Evolutionary conservation across 2,888 invertebrate genomes (phyloP), one percentile per base, ranked within the genome.

Genomic region (Hemicrepidius hirtus): DNA sequence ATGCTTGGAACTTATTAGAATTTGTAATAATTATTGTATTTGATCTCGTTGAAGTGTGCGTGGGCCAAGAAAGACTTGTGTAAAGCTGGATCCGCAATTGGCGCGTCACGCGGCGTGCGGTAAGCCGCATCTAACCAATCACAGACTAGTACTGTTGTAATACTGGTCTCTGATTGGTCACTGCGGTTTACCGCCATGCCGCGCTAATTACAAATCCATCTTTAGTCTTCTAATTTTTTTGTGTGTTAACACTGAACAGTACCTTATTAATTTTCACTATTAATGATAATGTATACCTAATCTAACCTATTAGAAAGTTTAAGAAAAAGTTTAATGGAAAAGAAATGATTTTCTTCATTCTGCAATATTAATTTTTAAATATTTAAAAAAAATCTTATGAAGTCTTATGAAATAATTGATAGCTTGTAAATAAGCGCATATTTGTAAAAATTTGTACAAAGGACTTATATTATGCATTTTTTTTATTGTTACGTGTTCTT

Each of bases 361-460:
- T n/a, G 20, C 46, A 46, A 21, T 10, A 24, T 5, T 49, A 7
- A 35, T 18, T 16, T 18, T 16, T 41, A 20, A 44, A 62, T 44
- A 24, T 13, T 44, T 7, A 37, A 37, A 40, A 20, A 35, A 37
- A 59, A 40, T 46, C 46, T 64, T 55, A 66, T 13, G 35, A 41
- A 66, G n/a, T 35, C 57, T 53, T 66, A 44, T 65, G 46, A 63
- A 18, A 63, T 46, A 16, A 28, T 35, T 44, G 24, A 32, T 41
- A 18, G 44, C 50, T 63, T 71, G 65, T 71, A 66, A 50, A 71
- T 67, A 67, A 18, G 44, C 20, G 13, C 28, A 49, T 35, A 50
- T 12, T 57, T 68, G 68, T 72, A 72, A 72, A 72, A 72, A 72
- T 53, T 62, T 72, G 72, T 72, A 72, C 72, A 72, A 68, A 72